Evolutionary conservation across 2,113 vertebrate species (phyloP), one percentile per base, ranked within the genome.

Genomic region (Ivindomyrus marchei): DNA sequence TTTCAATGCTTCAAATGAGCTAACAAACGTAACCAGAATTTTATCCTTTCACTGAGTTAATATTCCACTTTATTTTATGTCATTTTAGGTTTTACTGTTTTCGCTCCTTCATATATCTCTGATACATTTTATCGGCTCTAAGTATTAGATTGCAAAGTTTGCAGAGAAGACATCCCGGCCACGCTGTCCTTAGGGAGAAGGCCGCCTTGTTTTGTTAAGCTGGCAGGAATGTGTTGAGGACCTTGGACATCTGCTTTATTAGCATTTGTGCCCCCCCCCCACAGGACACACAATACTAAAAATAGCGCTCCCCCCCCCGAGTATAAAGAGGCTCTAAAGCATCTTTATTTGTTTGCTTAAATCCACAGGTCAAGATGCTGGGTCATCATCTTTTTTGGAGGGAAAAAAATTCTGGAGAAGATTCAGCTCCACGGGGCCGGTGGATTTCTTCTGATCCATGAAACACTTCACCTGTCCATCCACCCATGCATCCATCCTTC

Each of bases 221-320:
- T 91, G 92, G 90, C 93, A 94, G 95, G 95, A 96, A 96, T 95
- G 95, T 93, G 92, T 94, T 80, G 92, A 92, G 92, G 90, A 93
- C 93, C 92, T 93, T 88, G 93, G 94, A 95, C 96, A 95, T 96
- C 95, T 96, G 94, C 94, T 94, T 93, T 93, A 95, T 96, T 96
- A 95, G 94, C 95, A 95, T 96, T 94, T 91, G 92, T 92, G 53
- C 4, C n/a, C n/a, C n/a, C n/a, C 77, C 66, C 46, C 66, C 88
- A 27, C 62, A n/a, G 11, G 58, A n/a, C 8, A 66, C 8, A n/a
- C n/a, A 10, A 66, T 11, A 11, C 58, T 66, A 66, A 27, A 66
- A 66, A 66, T 66, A 66, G 58, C 27, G 10, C 27, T 8, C 31
- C 13, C 31, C 70, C 3, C 31, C 27, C 27, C 27, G 27, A 1